Evolutionary conservation across 1,140 invertebrate species (phyloP), one percentile per base, ranked within the genome.

Genomic region (Sarcophaga peregrina): DNA sequence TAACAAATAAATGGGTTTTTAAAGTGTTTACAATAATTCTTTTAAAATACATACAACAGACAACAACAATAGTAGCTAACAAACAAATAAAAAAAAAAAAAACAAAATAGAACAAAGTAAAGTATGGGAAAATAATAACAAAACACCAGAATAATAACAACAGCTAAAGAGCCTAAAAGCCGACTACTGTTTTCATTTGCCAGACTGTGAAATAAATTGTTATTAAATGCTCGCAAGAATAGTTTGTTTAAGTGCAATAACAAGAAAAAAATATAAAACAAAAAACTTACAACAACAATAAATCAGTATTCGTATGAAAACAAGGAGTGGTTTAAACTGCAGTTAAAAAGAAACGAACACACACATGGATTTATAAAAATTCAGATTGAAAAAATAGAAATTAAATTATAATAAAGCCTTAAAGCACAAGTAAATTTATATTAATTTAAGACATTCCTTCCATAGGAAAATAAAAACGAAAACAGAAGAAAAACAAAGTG

Each of bases 11-110:
- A 50, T 10, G 47, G 62, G 48, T 78, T 78, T 78, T 48, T 78
- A 78, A 78, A 78, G 75, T 78, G 75, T 78, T 78, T 78, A 78
- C 75, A 78, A 78, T 20, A 74, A 45, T 15, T 15, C 25, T 78
- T 78, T 50, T n/a, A 20, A 50, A 78, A 78, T 50, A 78, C 8
- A 74, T 47, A 46, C 45, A 47, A 46, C 74, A 74, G 47, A 46
- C 45, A 47, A 46, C 74, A 47, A 76, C 74, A 78, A 20, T 20
- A 10, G 9, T 72, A 25, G 17, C 17, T 72, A 8, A 25, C 17
- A 4, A 72, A 72, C 1, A 72, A 72, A 20, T 1, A 72, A 72
- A 25, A 8, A 15, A 62, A 13, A 13, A 17, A 62, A 62, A 62
- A 62, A 25, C n/a, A 20, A 25, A 17, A 17, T 9, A 72, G 37